phyloP scores from a whole-genome alignment of 2,888 invertebrate species.

The Malthinus seriepunctatus region DNA sequence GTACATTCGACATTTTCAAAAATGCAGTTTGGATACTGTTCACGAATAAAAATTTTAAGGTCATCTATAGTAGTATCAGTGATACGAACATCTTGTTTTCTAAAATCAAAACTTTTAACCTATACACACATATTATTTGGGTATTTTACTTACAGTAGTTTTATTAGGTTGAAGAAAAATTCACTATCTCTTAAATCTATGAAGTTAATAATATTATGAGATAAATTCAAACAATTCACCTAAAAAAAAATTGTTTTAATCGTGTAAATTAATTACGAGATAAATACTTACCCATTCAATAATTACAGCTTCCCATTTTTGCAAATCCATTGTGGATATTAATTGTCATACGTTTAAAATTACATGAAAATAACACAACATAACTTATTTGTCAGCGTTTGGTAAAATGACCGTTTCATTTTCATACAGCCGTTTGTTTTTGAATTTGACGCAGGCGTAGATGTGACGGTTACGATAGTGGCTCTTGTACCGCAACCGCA shows the following conservation, averaged over 20 bases:
- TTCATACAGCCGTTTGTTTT: too few species aligned
- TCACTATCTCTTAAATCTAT: constrained; percentile 43
- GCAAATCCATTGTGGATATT: constrained; percentile 5
- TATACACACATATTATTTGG: too few species aligned
- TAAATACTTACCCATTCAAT: constrained; percentile 44
- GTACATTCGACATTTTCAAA: constrained; percentile 25
- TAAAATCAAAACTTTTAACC: constrained; percentile 1
- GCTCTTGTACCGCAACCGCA: not conserved
- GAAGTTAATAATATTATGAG: constrained; percentile 35
- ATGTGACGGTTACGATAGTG: not conserved
- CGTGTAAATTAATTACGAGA: not conserved
- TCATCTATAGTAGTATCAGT: not conserved
- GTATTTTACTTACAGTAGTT: constrained; percentile 45
- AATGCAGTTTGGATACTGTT: constrained; percentile 41
- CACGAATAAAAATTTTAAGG: constrained; percentile 25
- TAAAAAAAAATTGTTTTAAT: constrained; percentile 32
- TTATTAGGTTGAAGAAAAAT: constrained; percentile 45
- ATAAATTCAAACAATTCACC: constrained; percentile 50
- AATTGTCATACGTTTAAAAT: not conserved
- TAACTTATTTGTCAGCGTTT: not conserved
- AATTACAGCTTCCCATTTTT: constrained; percentile 41
- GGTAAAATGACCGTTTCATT: not conserved
- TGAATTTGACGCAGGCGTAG: too few species aligned
- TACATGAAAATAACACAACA: not conserved
- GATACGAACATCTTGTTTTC: constrained; percentile 2